Conservation (phyloP, 2,888 invertebrate species). For the Stegophylla sp. region DNA sequence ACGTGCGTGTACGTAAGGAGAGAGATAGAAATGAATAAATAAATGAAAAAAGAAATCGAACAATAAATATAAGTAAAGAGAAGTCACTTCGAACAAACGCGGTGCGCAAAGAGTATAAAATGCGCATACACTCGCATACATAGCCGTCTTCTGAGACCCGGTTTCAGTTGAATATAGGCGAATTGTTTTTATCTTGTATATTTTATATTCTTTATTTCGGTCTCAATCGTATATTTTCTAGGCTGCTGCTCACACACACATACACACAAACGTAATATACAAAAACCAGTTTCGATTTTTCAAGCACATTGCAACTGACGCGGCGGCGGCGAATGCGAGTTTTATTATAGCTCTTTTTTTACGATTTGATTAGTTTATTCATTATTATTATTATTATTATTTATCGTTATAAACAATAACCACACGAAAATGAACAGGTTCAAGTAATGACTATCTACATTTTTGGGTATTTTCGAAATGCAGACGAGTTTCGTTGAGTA, state of each 20-base stretch:
- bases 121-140: conserved; percentile 4
- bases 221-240: conserved; percentile 45
- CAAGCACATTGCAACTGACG: conserved; percentile 30
- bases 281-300: conserved; percentile 56
- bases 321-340: conserved; percentile 1
- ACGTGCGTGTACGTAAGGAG: not conserved
- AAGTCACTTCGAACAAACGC: conserved; percentile 48
- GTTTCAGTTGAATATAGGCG: conserved; percentile 58
- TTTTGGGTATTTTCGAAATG: conserved; percentile 41
- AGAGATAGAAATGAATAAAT: not conserved
- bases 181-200: conserved; percentile 56
- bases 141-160: conserved; percentile 34
- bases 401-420: conserved; percentile 24
- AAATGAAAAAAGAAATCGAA: conserved; percentile 35
- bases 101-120: conserved; percentile 31
- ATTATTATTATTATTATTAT: conserved; percentile 42
- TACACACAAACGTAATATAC: not conserved
- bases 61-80: conserved; percentile 49
- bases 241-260: not conserved
- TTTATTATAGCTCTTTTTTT: conserved; percentile 41
- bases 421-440: conserved; percentile 42
- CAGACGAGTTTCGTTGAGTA: not conserved
- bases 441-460: conserved; percentile 40
- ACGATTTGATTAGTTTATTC: conserved; percentile 46
- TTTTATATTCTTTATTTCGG: conserved; percentile 54